phyloP scores from a whole-genome alignment of 2,113 vertebrate genomes.

The Elaphurus davidianus region DNA sequence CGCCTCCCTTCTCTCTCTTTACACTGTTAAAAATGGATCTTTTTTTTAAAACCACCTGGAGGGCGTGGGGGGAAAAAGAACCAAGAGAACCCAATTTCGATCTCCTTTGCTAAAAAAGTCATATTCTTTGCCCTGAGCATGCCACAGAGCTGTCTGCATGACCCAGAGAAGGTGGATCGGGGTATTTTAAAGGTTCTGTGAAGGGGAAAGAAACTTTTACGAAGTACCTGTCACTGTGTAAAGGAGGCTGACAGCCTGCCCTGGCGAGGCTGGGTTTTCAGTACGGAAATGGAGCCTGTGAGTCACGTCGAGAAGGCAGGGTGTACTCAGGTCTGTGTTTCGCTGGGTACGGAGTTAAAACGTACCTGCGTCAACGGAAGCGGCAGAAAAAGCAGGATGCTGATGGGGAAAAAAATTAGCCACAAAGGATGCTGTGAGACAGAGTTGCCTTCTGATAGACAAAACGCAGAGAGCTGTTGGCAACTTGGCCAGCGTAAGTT shows the following conservation, averaged over 20 bases:
- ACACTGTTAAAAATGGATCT: background rate
- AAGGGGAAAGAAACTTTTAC: slow-evolving; percentile 25
- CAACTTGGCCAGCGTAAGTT: background rate
- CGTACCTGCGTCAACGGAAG: background rate
- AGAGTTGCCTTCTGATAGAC: background rate
- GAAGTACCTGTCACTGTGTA: background rate
- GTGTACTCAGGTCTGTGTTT: background rate
- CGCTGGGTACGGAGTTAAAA: background rate
- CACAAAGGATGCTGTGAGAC: background rate
- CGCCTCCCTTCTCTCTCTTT: background rate
- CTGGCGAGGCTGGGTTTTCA: background rate
- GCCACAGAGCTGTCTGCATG: background rate
- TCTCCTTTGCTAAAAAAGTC: background rate
- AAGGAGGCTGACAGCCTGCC: background rate
- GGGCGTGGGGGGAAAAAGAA: rapidly evolving
- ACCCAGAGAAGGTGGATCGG: background rate
- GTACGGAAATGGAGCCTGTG: background rate
- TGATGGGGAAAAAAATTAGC: background rate
- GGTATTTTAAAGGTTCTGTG: background rate
- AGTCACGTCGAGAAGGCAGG: background rate
- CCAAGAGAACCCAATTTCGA: background rate
- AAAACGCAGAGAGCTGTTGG: background rate
- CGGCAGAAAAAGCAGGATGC: background rate
- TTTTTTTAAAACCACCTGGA: background rate
- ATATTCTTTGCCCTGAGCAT: background rate